Conservation (phyloP, 2,113 vertebrate species). For the Phodopus roborovskii region DNA sequence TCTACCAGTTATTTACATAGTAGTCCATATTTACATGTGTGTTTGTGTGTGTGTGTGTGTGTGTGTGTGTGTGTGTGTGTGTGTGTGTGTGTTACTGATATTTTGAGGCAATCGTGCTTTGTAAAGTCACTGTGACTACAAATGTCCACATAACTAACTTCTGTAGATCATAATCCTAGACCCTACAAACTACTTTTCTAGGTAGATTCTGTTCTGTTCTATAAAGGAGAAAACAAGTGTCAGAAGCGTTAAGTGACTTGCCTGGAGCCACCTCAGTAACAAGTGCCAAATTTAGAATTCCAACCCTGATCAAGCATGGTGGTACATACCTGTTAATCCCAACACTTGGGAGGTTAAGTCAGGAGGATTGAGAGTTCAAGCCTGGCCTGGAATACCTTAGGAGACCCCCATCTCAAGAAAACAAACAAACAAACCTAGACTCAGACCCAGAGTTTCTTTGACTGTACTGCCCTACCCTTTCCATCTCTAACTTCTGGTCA, state of each 20-base stretch:
- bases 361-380: background rate
- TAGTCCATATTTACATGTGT: background rate
- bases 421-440: background rate
- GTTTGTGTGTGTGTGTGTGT: background rate
- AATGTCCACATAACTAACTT: background rate
- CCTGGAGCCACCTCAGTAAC: background rate
- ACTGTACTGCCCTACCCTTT: background rate
- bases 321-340: background rate
- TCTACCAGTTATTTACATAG: conserved; percentile 47
- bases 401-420: background rate
- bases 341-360: background rate
- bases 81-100: background rate
- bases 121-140: background rate
- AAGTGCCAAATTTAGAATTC: background rate
- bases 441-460: background rate
- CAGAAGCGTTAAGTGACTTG: background rate
- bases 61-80: no score
- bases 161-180: conserved; percentile 43
- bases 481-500: background rate
- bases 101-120: background rate
- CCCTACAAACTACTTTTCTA: conserved; percentile 17
- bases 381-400: background rate
- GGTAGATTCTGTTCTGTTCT: conserved; percentile 14
- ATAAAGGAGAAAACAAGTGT: conserved; percentile 1
- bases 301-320: background rate